Evolutionary conservation across 2,888 invertebrate species (phyloP).

Genomic region (Polyploca ridens): DNA sequence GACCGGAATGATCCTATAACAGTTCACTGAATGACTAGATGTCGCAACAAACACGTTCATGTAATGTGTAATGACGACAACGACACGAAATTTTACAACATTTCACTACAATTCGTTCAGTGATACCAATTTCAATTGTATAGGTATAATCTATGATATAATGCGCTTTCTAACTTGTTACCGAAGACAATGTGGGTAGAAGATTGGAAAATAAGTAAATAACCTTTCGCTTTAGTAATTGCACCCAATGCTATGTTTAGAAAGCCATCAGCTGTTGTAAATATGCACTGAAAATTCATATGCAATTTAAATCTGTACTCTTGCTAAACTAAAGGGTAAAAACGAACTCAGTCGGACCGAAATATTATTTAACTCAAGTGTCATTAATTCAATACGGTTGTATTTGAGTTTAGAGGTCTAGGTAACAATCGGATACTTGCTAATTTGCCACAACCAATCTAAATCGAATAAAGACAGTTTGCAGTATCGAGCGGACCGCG

Average conservation of each 20-base stretch:
- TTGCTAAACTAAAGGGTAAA: neutral
- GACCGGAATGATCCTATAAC: conserved; percentile 7
- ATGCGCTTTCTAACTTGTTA: conserved; percentile 3
- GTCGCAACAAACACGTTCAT: conserved; percentile 27
- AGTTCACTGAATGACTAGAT: conserved; percentile 18
- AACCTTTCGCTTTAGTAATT: neutral
- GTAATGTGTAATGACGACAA: conserved; percentile 30
- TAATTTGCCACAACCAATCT: conserved; percentile 58
- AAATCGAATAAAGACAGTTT: conserved; percentile 54
- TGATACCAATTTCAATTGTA: conserved; percentile 2
- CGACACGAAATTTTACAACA: conserved; percentile 10
- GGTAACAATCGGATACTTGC: conserved; percentile 33
- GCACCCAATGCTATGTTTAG: neutral
- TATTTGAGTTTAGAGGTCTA: neutral
- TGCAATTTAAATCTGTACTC: neutral
- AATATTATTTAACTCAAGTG: conserved; percentile 11
- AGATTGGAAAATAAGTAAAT: conserved; percentile 1
- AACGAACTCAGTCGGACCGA: neutral
- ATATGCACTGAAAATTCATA: neutral
- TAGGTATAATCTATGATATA: too few species aligned
- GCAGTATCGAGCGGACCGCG: conserved; percentile 45
- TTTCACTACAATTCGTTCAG: conserved; percentile 2
- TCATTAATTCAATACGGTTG: neutral
- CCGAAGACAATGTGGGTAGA: neutral
- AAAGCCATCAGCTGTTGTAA: neutral